These are phyloP conservation scores for Nasonovia ribisnigri DNA, from an alignment of 2,888 invertebrate genomes.

Conservation along the genomic window DNA sequence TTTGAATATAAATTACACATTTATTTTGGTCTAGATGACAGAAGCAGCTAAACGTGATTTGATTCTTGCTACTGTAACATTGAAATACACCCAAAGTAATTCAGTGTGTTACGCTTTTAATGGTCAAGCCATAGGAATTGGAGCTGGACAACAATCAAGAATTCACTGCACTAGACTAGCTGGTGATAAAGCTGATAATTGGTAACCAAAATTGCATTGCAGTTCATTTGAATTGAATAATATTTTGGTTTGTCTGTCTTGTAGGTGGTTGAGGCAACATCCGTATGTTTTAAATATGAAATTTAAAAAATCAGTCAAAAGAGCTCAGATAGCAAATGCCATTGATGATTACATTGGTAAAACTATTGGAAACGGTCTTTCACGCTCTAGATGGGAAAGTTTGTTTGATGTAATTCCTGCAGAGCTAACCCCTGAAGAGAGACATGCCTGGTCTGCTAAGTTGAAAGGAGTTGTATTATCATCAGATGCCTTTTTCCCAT, in stretches of 20 bases:
- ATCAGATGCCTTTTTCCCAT: constrained; percentile 99
- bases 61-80: constrained; percentile 93
- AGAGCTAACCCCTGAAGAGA: constrained; percentile 78
- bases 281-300: constrained; percentile 85
- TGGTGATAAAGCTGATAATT: constrained; percentile 96
- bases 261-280: constrained; percentile 92
- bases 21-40: constrained; percentile 74
- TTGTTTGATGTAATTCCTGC: constrained; percentile 83
- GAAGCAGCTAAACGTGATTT: constrained; percentile 87
- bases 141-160: constrained; percentile 98
- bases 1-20: not conserved
- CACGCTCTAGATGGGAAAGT: constrained; percentile 74
- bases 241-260: constrained; percentile 61
- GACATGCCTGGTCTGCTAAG: constrained; percentile 78
- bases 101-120: constrained; percentile 96
- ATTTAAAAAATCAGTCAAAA: constrained; percentile 87
- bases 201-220: constrained; percentile 73
- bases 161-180: constrained; percentile 98
- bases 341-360: constrained; percentile 76
- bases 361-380: constrained; percentile 54
- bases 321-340: constrained; percentile 94
- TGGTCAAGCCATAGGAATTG: constrained; percentile 94
- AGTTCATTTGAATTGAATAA: not conserved
- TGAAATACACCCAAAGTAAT: constrained; percentile 98
- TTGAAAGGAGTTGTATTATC: constrained; percentile 86